These are phyloP conservation scores for Diacarnus erythraeanus DNA, from an alignment of 37 sponge, comb jelly and placozoan species.

Conservation along the genomic window DNA sequence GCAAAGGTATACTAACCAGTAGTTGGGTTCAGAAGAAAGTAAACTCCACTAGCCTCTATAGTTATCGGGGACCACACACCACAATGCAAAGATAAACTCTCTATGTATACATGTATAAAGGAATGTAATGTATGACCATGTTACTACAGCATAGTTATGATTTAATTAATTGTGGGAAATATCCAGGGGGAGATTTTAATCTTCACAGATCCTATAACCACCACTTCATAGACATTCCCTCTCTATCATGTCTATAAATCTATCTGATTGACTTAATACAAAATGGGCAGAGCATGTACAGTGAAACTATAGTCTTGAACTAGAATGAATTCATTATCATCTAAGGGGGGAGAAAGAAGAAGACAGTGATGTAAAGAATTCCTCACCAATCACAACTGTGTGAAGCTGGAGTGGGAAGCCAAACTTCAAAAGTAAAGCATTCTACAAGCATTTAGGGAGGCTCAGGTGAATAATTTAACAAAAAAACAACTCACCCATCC, in stretches of 20 bases:
- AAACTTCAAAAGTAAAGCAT: neutral
- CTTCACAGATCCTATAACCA: no score
- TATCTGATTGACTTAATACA: no score
- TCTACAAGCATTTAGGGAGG: neutral
- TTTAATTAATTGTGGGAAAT: no score
- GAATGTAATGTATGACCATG: no score
- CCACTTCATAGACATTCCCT: no score
- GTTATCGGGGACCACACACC: neutral
- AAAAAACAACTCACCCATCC: constrained; percentile 4
- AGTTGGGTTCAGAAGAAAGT: neutral
- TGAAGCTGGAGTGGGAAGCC: neutral
- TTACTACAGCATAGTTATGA: no score
- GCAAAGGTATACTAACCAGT: neutral
- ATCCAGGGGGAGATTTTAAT: no score
- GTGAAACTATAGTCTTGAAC: neutral
- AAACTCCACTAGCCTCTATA: constrained; percentile 5
- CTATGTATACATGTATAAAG: no score
- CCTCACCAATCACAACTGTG: neutral
- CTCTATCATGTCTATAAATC: no score
- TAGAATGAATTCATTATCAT: neutral
- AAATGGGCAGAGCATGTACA: no score
- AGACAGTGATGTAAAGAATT: neutral
- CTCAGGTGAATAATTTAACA: neutral
- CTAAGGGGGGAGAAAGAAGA: neutral
- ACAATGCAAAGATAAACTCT: neutral